These are phyloP conservation scores for Spea hammondii DNA, from an alignment of 2,797 vertebrate genomes.

Conservation along the genomic window DNA sequence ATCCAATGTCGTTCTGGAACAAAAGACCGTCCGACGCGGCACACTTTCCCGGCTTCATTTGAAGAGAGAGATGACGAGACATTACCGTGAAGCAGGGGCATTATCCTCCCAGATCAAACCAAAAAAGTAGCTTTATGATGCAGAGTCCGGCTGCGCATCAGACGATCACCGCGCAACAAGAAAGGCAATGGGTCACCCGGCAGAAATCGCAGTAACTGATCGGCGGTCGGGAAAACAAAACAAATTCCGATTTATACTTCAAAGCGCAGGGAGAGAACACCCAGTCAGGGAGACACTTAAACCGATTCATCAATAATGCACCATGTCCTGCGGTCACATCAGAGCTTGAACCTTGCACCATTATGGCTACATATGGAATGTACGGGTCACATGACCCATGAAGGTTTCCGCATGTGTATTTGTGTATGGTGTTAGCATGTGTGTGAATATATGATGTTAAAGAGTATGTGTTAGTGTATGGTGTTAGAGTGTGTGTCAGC, in stretches of 20 bases:
- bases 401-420: too few species aligned
- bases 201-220: background rate
- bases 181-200: background rate
- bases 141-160: background rate
- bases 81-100: background rate
- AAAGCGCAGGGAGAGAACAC: too few species aligned
- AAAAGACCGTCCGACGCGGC: background rate
- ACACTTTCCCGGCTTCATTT: background rate
- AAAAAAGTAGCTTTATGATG: background rate
- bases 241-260: background rate
- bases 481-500: too few species aligned
- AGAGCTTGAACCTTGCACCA: too few species aligned
- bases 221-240: background rate
- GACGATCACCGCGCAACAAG: background rate
- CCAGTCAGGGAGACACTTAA: too few species aligned
- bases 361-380: too few species aligned
- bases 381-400: too few species aligned
- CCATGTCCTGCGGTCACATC: too few species aligned
- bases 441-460: too few species aligned
- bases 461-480: too few species aligned
- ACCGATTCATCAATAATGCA: too few species aligned
- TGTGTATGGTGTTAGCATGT: too few species aligned
- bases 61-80: constrained; percentile 3
- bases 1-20: constrained; percentile 19
- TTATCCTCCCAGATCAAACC: constrained; percentile 30